phyloP scores from a whole-genome alignment of 2,888 invertebrate species.

The Eustalomyia histrio region DNA sequence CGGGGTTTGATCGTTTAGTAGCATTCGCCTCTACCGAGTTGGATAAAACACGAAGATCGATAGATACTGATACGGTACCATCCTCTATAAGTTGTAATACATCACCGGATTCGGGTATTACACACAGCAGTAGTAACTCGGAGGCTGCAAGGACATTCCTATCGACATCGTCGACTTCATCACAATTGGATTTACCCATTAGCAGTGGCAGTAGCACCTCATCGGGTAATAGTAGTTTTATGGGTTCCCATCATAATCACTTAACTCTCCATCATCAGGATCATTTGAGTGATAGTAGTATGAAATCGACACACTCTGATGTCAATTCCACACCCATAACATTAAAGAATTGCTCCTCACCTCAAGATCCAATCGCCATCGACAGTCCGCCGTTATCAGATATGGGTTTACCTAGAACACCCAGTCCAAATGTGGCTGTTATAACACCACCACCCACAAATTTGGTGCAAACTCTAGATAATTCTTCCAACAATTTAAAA shows the following conservation, averaged over 20 bases:
- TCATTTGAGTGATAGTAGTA: slow-evolving; percentile 76
- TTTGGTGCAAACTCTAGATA: slow-evolving; percentile 62
- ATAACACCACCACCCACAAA: slow-evolving; percentile 75
- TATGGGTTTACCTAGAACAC: slow-evolving; percentile 78
- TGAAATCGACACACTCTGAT: slow-evolving; percentile 72
- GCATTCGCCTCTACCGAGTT: slow-evolving; percentile 95
- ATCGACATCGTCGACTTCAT: slow-evolving; percentile 81
- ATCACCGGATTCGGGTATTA: slow-evolving; percentile 92
- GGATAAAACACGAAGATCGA: slow-evolving; percentile 90
- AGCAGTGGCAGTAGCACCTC: slow-evolving; percentile 72
- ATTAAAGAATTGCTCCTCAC: slow-evolving; percentile 71
- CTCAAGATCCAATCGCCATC: slow-evolving; percentile 78
- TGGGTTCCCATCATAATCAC: slow-evolving; percentile 43
- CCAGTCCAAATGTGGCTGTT: slow-evolving; percentile 77
- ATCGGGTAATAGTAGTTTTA: slow-evolving; percentile 66
- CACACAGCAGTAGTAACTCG: slow-evolving; percentile 82
- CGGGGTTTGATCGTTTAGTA: slow-evolving; percentile 95
- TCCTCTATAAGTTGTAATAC: slow-evolving; percentile 85
- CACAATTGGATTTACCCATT: slow-evolving; percentile 77
- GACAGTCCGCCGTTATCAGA: slow-evolving; percentile 81
- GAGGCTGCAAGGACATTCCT: slow-evolving; percentile 78
- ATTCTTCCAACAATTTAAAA: slow-evolving; percentile 73
- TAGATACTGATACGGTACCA: slow-evolving; percentile 84
- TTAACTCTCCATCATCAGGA: slow-evolving; percentile 72
- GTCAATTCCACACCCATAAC: slow-evolving; percentile 67